Base-by-base conservation (phyloP, 2,888 invertebrate species). In the Lysandra bellargus region DNA sequence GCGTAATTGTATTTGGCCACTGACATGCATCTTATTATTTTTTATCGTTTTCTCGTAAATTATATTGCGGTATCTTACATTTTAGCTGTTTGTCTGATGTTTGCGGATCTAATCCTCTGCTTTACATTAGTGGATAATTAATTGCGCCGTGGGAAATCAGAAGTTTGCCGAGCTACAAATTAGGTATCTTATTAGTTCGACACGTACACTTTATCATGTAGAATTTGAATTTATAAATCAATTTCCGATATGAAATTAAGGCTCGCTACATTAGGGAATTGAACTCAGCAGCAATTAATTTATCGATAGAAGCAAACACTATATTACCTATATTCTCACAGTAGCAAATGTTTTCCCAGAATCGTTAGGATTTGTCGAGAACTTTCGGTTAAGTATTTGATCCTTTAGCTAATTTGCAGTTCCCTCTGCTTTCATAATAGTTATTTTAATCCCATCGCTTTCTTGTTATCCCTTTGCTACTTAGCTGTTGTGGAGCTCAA, bases 131-230 rank as follows among this genome's bases (percentile, higher is more conserved):
- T 53, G 9, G 9, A 53, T 49, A 49, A 75, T 75, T 30, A 75
- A 53, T 23, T 30, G 75, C 75, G 53, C 75, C 12, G 53, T 74
- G 75, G 75, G 53, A 75, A 75, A 75, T 75, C 75, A 75, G 33
- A 75, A 75, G 49, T 75, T 75, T 49, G 49, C 64, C 4, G 64
- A 64, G 30, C 30, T 12, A 30, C 9, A 14, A 30, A 64, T 64
- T 30, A 64, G 64, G 12, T 30, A n/a, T 61, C 61, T 61, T 61
- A 61, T 61, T 61, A 61, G 6, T 9, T 61, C n/a, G 2, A 3
- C 2, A 23, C 30, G 23, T 9, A 14, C 30, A 64, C 64, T 30
- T 64, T 64, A 30, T 64, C 3, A 61, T 9, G 2, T 64, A 30
- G 9, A 64, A 4, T 30, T n/a, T 9, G 2, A 61, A 61, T 61